Conservation (phyloP, 2,888 invertebrate species). For the Chironomus tentans region DNA sequence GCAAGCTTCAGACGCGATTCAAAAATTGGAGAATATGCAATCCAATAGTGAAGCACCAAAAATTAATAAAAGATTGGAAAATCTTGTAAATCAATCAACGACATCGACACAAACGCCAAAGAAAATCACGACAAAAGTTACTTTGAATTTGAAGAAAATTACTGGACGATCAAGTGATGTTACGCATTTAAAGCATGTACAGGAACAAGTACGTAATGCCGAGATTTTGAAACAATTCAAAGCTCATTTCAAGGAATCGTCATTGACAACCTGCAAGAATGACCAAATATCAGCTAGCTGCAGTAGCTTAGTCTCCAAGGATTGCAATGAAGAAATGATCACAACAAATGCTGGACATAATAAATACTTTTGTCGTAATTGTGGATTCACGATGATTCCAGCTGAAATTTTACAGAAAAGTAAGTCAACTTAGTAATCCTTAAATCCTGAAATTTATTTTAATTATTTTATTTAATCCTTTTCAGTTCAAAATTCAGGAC, state of each 20-base stretch:
- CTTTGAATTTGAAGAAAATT: conserved; percentile 29
- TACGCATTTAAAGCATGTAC: conserved; percentile 21
- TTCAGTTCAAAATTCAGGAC: conserved; percentile 10
- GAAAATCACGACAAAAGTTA: conserved; percentile 29
- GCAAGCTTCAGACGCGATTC: conserved; percentile 17
- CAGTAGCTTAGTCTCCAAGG: neutral
- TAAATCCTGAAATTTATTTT: too few species aligned
- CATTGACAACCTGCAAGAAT: neutral
- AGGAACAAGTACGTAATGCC: conserved; percentile 20
- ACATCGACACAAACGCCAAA: conserved; percentile 9
- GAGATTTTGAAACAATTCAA: conserved; percentile 16
- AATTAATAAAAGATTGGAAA: conserved; percentile 1
- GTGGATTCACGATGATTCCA: conserved; percentile 28
- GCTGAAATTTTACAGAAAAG: conserved; percentile 24
- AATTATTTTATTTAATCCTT: neutral
- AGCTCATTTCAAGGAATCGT: neutral
- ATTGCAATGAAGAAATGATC: neutral
- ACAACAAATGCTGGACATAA: neutral
- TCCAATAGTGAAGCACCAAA: too few species aligned
- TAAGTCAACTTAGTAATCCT: conserved; percentile 19
- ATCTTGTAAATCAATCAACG: neutral
- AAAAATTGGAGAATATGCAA: neutral
- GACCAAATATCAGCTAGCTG: conserved; percentile 13
- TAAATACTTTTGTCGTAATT: conserved; percentile 27
- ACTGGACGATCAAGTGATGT: conserved; percentile 29